Base-by-base conservation (phyloP, 2,113 vertebrate species). In the Ariopsis seemanni region DNA sequence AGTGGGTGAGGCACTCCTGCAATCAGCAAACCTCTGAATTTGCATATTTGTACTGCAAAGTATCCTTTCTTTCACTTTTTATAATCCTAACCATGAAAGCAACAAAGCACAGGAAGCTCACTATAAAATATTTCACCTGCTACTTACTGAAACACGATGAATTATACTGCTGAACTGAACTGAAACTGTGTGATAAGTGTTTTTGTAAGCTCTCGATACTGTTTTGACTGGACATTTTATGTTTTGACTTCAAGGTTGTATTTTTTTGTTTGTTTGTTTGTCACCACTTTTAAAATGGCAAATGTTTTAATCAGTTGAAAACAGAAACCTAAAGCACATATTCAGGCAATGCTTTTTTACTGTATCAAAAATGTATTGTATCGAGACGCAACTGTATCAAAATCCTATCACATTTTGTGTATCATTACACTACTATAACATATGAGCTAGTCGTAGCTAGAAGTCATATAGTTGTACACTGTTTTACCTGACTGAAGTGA, bases 41-140 rank as follows among this genome's bases (percentile, higher is more conserved):
- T 85, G 18, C 69, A 85, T 65, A 85, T 63, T 63, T n/a, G 2
- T 63, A n/a, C 34, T 74, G 53, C 71, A 57, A 18, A 57, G 48
- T 57, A 58, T 25, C 30, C 27, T 62, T 57, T 60, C 55, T 50
- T 62, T 42, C 83, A 71, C 67, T 74, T 48, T 42, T 30, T 71
- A 9, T 25, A 55, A 12, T 42, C 52, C 5, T 53, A 69, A 69
- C 27, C 62, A 83, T 48, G 62, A 50, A 0, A 50, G 9, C 52
- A 72, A 69, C 63, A 84, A 69, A 71, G 82, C 50, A 53, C n/a
- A 18, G 65, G 17, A 71, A 71, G 50, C 65, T 18, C 5, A 72
- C 27, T 57, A 57, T 9, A 55, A 71, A 20, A 52, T 71, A 42
- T 20, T 71, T 52, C 81, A 72, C 50, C 27, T 34, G 14, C 42